These are phyloP conservation scores for Chrysaora quinquecirrha DNA, from an alignment of 30 jellyfish, hydroid and myxozoan species.

Conservation along the genomic window DNA sequence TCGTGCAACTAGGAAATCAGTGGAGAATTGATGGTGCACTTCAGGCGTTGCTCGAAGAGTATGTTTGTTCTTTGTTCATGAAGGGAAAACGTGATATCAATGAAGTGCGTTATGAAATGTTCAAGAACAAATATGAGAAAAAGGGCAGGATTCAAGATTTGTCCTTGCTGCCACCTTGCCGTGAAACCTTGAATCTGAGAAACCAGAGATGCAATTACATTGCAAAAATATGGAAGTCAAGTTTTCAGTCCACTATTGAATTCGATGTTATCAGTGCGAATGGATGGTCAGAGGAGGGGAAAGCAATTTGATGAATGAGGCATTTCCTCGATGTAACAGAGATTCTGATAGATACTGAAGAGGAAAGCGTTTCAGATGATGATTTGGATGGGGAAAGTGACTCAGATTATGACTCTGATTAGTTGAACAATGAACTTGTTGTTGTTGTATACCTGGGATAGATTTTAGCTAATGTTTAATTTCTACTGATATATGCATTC, in stretches of 20 bases:
- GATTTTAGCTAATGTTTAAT: no score
- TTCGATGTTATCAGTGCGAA: conserved; percentile 7
- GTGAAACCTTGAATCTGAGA: conserved; percentile 14
- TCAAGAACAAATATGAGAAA: neutral
- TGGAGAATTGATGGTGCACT: neutral
- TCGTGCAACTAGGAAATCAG: neutral
- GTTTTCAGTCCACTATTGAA: conserved; percentile 21
- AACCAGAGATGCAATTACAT: conserved; percentile 26
- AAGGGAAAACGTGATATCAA: neutral
- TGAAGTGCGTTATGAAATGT: conserved; percentile 21
- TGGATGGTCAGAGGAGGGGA: conserved; percentile 36
- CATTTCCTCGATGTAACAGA: conserved; percentile 42
- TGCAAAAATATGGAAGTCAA: conserved; percentile 25
- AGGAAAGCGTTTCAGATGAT: no score
- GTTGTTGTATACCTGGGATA: no score
- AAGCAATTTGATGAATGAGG: conserved; percentile 11
- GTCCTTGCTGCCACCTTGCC: conserved; percentile 25
- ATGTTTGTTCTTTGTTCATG: neutral
- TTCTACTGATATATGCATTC: no score
- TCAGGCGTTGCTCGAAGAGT: neutral
- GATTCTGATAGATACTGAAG: conserved; percentile 14
- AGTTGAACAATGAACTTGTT: no score
- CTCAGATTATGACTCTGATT: no score
- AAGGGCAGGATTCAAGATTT: conserved; percentile 3
- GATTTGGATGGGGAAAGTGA: no score